Percentiles rank a stretch among this genome's conserved stretches.
Conservation (phyloP, 1,140 invertebrate species). For the Halesus radiatus region DNA sequence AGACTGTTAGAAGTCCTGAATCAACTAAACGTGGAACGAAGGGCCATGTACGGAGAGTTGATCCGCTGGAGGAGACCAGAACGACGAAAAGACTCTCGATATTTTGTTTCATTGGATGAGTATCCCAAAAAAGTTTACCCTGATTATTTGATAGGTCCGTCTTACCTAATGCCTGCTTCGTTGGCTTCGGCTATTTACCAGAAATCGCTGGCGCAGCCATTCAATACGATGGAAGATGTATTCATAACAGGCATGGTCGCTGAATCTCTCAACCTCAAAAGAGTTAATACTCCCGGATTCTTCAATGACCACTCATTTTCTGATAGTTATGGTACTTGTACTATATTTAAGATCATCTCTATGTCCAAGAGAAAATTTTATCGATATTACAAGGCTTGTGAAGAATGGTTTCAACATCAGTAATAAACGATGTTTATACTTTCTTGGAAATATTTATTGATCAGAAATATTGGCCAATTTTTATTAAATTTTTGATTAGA, state of each 20-base stretch:
- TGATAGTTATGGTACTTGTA: too few relatives aligned
- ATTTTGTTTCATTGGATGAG: conserved; percentile 62
- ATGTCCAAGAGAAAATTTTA: too few relatives aligned
- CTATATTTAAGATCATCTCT: too few relatives aligned
- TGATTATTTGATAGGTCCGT: conserved; percentile 65
- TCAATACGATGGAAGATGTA: conserved; percentile 67
- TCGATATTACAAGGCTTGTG: too few relatives aligned
- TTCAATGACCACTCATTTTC: too few relatives aligned
- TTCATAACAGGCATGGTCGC: conserved; percentile 67
- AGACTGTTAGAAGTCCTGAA: conserved; percentile 62
- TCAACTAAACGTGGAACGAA: conserved; percentile 51
- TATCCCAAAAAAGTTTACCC: conserved; percentile 62
- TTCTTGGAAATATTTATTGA: too few relatives aligned
- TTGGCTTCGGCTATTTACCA: conserved; percentile 58
- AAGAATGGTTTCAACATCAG: too few relatives aligned
- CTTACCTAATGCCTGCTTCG: conserved; percentile 62
- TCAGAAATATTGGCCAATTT: too few relatives aligned
- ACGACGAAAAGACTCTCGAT: conserved; percentile 64
- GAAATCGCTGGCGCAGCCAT: conserved; percentile 59
- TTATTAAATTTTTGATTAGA: too few relatives aligned
- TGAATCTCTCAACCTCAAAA: conserved; percentile 60
- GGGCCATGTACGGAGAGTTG: conserved; percentile 63
- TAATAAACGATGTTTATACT: too few relatives aligned
- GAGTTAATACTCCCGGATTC: conserved; percentile 19
- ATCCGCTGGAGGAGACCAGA: conserved; percentile 65